Conservation (phyloP, 64 coral and sea anemone genomes). For the Platygyra sinensis region DNA sequence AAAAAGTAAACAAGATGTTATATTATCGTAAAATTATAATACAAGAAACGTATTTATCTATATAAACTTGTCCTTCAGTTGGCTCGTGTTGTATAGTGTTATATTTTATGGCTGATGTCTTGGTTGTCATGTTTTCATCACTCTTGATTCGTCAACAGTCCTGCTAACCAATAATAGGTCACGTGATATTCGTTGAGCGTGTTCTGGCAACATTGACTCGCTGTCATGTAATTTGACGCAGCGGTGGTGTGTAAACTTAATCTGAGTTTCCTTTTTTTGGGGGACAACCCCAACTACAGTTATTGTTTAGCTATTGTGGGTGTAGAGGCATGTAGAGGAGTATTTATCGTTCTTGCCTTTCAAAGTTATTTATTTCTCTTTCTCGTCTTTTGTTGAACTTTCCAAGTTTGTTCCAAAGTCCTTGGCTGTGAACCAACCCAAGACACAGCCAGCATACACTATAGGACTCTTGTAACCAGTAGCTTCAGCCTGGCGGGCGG, state of each 20-base stretch:
- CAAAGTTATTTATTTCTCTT: neutral
- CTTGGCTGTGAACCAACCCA: conserved; percentile 50
- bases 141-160: neutral
- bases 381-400: neutral
- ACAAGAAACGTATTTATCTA: neutral
- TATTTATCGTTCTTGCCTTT: neutral
- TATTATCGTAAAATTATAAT: neutral
- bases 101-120: neutral
- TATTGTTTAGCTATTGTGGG: no score
- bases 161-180: neutral
- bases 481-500: conserved; percentile 39
- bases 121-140: neutral
- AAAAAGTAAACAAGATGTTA: neutral
- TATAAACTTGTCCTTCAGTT: neutral
- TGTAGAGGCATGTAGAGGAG: no score
- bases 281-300: no score
- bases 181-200: neutral
- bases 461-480: conserved; percentile 61
- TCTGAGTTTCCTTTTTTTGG: no score
- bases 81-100: neutral
- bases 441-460: conserved; percentile 53
- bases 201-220: no score
- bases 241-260: no score
- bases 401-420: conserved; percentile 20
- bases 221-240: no score